A percentile compares a stretch with the other conserved stretches of the same genome.
phyloP scores from a whole-genome alignment of 2,888 invertebrate genomes.

The Ochropacha duplaris region DNA sequence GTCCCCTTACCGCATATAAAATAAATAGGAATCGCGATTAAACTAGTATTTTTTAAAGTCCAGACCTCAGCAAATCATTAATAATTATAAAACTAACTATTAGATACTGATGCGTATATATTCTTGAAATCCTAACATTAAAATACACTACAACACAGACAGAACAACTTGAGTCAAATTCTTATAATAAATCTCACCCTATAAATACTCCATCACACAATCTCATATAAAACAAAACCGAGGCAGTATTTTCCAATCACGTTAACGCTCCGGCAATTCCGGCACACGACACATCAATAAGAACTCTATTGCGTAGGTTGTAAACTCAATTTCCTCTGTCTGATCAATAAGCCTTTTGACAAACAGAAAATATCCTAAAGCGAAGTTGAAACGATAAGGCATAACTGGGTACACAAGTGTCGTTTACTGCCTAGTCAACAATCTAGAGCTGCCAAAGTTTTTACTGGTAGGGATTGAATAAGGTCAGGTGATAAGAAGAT shows the following conservation, averaged over 20 bases:
- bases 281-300: not conserved
- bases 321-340: constrained; percentile 3
- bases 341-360: constrained; percentile 20
- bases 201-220: constrained; percentile 1
- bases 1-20: too few relatives aligned
- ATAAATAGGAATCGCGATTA: too few relatives aligned
- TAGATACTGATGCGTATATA: too few relatives aligned
- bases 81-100: too few relatives aligned
- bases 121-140: too few relatives aligned
- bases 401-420: constrained; percentile 30
- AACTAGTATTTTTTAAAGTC: too few relatives aligned
- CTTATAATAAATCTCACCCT: not conserved
- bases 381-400: constrained; percentile 41
- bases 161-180: not conserved
- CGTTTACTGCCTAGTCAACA: constrained; percentile 32
- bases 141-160: not conserved
- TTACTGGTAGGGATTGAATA: constrained; percentile 3
- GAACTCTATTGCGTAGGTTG: not conserved
- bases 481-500: not conserved
- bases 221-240: not conserved
- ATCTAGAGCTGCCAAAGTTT: constrained; percentile 21
- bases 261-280: not conserved
- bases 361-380: constrained; percentile 33
- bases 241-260: constrained; percentile 4
- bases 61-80: too few relatives aligned